Evolutionary conservation across 2,113 vertebrate species (phyloP).

Genomic region (Oryzias javanicus): DNA sequence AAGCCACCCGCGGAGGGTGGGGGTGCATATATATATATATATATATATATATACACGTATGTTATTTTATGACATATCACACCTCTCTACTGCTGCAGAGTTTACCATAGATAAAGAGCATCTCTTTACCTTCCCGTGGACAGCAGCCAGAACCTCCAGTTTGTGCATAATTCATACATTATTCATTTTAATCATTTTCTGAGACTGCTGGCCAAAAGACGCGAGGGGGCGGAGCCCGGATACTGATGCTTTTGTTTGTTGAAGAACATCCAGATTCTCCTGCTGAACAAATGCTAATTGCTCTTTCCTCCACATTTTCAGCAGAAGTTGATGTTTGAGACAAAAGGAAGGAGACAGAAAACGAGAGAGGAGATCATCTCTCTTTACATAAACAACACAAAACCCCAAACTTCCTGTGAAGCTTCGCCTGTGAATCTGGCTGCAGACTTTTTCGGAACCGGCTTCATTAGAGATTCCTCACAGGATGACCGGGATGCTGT

Average conservation of each 20-base stretch:
- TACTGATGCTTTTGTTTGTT: background rate
- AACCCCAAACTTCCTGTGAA: too few relatives aligned
- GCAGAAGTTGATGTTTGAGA: too few relatives aligned
- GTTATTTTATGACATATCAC: background rate
- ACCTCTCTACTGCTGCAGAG: background rate
- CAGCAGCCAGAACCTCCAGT: background rate
- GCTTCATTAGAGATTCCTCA: background rate
- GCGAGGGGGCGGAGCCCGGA: background rate
- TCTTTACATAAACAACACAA: too few relatives aligned
- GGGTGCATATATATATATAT: too few relatives aligned
- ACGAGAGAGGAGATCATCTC: too few relatives aligned
- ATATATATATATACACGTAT: too few relatives aligned
- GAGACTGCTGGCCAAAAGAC: background rate
- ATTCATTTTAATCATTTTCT: background rate
- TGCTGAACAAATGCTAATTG: too few relatives aligned
- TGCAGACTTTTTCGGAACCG: background rate
- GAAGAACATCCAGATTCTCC: background rate
- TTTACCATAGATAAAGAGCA: background rate
- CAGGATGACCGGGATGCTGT: background rate
- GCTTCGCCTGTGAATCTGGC: too few relatives aligned
- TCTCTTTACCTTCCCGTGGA: background rate
- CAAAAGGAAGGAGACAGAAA: too few relatives aligned
- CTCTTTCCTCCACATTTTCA: too few relatives aligned
- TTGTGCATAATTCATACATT: background rate
- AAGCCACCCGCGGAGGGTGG: too few relatives aligned